Evolutionary conservation across 2,113 vertebrate species (phyloP).

Genomic region (Notothenia coriiceps): DNA sequence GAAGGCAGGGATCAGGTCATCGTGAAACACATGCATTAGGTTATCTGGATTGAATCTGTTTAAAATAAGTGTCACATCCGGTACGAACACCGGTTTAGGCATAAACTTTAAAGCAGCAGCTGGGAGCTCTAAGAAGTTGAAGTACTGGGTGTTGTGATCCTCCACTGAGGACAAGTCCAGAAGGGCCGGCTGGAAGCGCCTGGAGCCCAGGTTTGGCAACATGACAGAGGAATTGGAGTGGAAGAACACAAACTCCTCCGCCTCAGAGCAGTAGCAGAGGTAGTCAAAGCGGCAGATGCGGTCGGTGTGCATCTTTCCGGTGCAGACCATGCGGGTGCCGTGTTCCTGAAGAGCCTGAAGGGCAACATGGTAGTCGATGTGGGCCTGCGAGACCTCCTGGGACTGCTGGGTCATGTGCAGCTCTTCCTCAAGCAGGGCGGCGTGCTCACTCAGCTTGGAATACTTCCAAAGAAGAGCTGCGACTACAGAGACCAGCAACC

Average conservation of each 20-base stretch:
- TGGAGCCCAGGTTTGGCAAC: constrained; percentile 94
- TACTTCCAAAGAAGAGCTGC: constrained; percentile 97
- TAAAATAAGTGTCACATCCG: constrained; percentile 92
- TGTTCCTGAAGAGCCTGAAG: constrained; percentile 90
- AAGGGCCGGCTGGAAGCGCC: constrained; percentile 96
- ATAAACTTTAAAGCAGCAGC: constrained; percentile 92
- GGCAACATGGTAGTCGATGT: constrained; percentile 92
- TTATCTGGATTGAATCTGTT: constrained; percentile 99
- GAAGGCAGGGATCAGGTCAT: constrained; percentile 94
- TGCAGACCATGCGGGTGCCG: constrained; percentile 96
- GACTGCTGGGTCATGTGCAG: constrained; percentile 86
- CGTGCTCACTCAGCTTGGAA: constrained; percentile 90
- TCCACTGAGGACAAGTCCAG: constrained; percentile 96
- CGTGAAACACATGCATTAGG: constrained; percentile 98
- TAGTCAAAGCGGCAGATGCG: constrained; percentile 96
- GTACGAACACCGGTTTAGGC: constrained; percentile 96
- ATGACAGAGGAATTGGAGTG: constrained; percentile 94
- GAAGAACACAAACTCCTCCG: constrained; percentile 97
- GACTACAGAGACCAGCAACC: constrained; percentile 92
- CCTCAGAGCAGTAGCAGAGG: constrained; percentile 95
- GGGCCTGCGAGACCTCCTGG: constrained; percentile 85
- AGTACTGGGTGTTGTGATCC: constrained; percentile 98
- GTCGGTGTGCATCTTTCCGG: constrained; percentile 96
- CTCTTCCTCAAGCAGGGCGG: constrained; percentile 90
- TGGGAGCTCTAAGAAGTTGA: constrained; percentile 97